Base-by-base conservation (phyloP, 2,797 vertebrate genomes). In the Meriones psammophilus region DNA sequence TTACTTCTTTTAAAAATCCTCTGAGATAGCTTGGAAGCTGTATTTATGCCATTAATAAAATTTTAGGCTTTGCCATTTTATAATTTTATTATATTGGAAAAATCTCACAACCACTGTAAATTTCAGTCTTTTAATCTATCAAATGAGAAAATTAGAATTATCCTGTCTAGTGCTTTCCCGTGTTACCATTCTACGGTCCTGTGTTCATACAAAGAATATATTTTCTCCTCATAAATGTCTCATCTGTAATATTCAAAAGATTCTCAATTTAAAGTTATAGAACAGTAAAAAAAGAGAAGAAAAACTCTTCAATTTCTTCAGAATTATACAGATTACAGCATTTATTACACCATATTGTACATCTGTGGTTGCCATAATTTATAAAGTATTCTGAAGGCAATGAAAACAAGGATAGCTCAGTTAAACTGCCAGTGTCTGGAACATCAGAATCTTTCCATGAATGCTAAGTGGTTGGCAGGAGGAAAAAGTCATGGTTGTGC, bases 91-190 rank as follows among this genome's bases (percentile, higher is more conserved):
- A 42, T 73, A 56, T 89, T 92, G n/a, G 39, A 5, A 68, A 89
- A 85, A 73, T 88, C 24, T 85, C 12, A 66, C 58, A 64, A 7
- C 64, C 17, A 90, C 81, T 87, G 93, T 89, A 88, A 22, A 33
- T 73, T 88, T 95, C 76, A 91, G 60, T 91, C 86, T 64, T 28
- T 46, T 92, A 1, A 24, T 4, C 26, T 91, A 68, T 89, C 50
- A 93, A 84, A 94, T 73, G 71, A 89, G 22, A 2, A 22, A 74
- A 93, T n/a, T 76, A 62, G 39, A 88, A 89, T 91, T 85, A 89
- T 60, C 71, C 93, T 84, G 22, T 81, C 18, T 58, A 74, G 60
- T 0, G 3, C 2, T 97, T 94, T 81, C 15, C 0, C 87, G 56
- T 14, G 66, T 28, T 86, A 62, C 42, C 13, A 33, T 87, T 89